phyloP scores from a whole-genome alignment of 92 coral and sea anemone species.

The Bergia puertoricense region DNA sequence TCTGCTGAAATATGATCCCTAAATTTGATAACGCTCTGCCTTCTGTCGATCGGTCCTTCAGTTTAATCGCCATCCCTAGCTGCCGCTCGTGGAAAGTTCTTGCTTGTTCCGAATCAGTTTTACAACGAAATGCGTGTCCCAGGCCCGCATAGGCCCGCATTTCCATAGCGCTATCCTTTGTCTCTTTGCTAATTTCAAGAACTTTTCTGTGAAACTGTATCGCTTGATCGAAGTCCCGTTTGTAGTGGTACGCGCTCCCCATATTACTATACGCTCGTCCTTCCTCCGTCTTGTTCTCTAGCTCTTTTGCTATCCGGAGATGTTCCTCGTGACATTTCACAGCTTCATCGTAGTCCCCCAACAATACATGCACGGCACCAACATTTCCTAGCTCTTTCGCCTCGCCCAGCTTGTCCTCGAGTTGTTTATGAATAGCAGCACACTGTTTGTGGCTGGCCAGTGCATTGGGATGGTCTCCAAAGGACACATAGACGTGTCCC shows the following conservation, averaged over 20 bases:
- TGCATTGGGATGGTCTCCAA: slow-evolving; percentile 82
- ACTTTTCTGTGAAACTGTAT: slow-evolving; percentile 78
- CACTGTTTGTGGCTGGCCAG: slow-evolving; percentile 90
- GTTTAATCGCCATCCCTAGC: slow-evolving; percentile 82
- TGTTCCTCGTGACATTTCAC: slow-evolving; percentile 87
- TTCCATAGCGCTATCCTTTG: slow-evolving; percentile 83
- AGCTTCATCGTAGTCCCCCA: slow-evolving; percentile 82
- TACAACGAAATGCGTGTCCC: slow-evolving; percentile 91
- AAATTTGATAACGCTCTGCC: slow-evolving; percentile 94
- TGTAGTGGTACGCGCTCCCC: slow-evolving; percentile 94
- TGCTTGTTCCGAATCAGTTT: slow-evolving; percentile 80
- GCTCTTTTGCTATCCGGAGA: slow-evolving; percentile 74
- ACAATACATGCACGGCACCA: slow-evolving; percentile 92
- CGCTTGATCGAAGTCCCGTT: slow-evolving; percentile 83
- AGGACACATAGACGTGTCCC: slow-evolving; percentile 91
- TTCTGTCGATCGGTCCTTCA: slow-evolving; percentile 89
- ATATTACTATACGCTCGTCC: slow-evolving; percentile 92
- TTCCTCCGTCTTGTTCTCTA: slow-evolving; percentile 78
- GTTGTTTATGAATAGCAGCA: slow-evolving; percentile 77
- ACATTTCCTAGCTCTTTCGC: slow-evolving; percentile 91
- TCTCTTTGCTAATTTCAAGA: slow-evolving; percentile 76
- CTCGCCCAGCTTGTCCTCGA: slow-evolving; percentile 83
- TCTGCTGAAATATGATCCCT: slow-evolving; percentile 94
- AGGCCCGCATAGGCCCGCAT: slow-evolving; percentile 96
- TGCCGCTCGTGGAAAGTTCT: slow-evolving; percentile 85